Percentiles rank a stretch among this genome's conserved stretches.
These are phyloP conservation scores for Gastrophysa polygoni DNA, from an alignment of 2,888 invertebrate species.

Conservation along the genomic window DNA sequence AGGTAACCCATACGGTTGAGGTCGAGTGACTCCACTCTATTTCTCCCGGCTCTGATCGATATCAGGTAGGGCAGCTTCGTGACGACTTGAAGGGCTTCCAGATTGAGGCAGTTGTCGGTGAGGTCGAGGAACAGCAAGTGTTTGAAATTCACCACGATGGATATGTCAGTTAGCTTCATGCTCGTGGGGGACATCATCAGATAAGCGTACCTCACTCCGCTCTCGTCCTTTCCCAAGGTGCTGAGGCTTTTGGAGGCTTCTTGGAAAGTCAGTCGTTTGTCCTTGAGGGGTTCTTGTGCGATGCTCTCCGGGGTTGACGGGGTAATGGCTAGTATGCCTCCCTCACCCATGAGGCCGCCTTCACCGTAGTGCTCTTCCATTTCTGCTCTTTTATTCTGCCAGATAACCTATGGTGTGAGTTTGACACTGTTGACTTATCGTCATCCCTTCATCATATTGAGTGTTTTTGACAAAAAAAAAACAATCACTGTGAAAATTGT, in stretches of 20 bases:
- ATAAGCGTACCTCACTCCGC: constrained; percentile 63
- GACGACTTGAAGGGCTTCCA: constrained; percentile 60
- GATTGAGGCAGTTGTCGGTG: constrained; percentile 61
- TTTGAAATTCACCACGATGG: constrained; percentile 60
- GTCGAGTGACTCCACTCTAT: constrained; percentile 59
- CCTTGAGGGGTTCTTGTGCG: constrained; percentile 42
- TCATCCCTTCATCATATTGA: too few species aligned
- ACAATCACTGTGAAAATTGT: too few species aligned
- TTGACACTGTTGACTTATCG: too few species aligned
- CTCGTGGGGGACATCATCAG: constrained; percentile 62
- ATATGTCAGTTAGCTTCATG: constrained; percentile 62
- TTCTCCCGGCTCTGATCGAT: constrained; percentile 65
- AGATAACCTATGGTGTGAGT: too few species aligned
- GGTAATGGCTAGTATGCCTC: neutral
- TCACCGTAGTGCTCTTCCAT: neutral
- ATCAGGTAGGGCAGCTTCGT: constrained; percentile 63
- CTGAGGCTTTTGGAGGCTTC: constrained; percentile 54
- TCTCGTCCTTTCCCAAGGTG: constrained; percentile 57
- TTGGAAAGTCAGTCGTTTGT: constrained; percentile 51
- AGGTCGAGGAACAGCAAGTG: constrained; percentile 66
- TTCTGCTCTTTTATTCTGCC: neutral
- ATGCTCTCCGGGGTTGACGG: constrained; percentile 26
- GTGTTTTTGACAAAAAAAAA: too few species aligned
- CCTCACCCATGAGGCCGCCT: constrained; percentile 24
- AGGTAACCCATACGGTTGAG: constrained; percentile 63